These are phyloP conservation scores for Argyrosomus japonicus DNA, from an alignment of 2,113 vertebrate species.

Conservation along the genomic window DNA sequence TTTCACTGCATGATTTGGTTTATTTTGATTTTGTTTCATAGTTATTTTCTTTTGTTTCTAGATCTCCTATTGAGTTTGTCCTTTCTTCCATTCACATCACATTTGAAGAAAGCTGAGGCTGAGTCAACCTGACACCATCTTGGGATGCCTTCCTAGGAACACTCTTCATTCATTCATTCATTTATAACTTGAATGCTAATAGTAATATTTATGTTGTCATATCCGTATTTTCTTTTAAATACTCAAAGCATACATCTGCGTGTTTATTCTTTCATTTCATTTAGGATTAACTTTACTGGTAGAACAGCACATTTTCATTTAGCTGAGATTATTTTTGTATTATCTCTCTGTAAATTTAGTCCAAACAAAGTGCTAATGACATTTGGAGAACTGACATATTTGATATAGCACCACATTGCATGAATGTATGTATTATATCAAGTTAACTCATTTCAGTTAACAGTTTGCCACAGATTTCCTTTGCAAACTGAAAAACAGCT, in stretches of 20 bases:
- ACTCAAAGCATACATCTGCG: constrained; percentile 23
- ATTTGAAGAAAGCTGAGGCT: constrained; percentile 78
- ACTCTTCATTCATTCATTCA: constrained; percentile 53
- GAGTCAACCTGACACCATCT: constrained; percentile 74
- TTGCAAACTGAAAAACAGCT: constrained; percentile 51
- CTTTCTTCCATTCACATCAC: constrained; percentile 75
- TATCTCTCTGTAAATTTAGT: constrained; percentile 32
- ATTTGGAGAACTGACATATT: constrained; percentile 34
- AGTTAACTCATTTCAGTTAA: constrained; percentile 50
- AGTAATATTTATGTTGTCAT: constrained; percentile 27
- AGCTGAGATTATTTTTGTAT: constrained; percentile 29
- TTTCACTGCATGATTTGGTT: constrained; percentile 64
- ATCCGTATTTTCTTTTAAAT: constrained; percentile 16
- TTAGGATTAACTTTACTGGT: constrained; percentile 3
- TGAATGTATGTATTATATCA: constrained; percentile 67
- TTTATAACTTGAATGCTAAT: constrained; percentile 51
- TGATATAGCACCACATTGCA: constrained; percentile 53
- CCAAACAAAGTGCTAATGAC: constrained; percentile 58
- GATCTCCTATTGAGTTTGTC: constrained; percentile 79
- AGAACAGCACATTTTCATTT: constrained; percentile 16
- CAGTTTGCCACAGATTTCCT: constrained; percentile 46
- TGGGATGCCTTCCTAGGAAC: constrained; percentile 74
- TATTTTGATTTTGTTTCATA: constrained; percentile 53
- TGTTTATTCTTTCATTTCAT: constrained; percentile 12
- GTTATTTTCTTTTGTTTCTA: constrained; percentile 79